phyloP scores from a whole-genome alignment of 2,888 invertebrate species.

The Eupithecia exiguata region DNA sequence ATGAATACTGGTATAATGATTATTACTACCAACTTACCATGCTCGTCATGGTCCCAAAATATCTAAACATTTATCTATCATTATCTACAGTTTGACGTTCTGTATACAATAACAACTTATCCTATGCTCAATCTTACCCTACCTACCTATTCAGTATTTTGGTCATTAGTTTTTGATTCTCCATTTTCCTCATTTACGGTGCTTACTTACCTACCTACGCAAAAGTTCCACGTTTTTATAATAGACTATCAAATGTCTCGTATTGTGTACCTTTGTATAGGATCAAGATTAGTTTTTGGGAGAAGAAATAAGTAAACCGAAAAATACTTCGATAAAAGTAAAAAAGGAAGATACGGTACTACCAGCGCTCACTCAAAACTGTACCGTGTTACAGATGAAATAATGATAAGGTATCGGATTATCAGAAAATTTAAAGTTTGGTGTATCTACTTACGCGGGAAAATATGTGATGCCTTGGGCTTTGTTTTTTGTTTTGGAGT shows the following conservation, averaged over 20 bases:
- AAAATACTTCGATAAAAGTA: too few species aligned
- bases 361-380: too few species aligned
- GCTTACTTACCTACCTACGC: neutral
- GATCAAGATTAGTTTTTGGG: neutral
- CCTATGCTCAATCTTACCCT: neutral
- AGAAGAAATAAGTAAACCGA: neutral
- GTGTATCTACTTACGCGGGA: too few species aligned
- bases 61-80: neutral
- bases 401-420: too few species aligned
- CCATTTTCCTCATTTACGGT: neutral
- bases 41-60: constrained; percentile 2
- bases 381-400: too few species aligned
- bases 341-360: too few species aligned
- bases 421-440: too few species aligned
- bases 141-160: neutral
- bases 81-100: neutral
- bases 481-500: too few species aligned
- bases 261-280: neutral
- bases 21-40: neutral
- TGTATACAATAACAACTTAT: neutral
- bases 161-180: neutral
- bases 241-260: neutral
- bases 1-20: neutral
- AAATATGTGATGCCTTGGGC: too few species aligned
- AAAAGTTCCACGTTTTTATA: neutral